Conservation (phyloP, 2,797 vertebrate genomes). For the Simalia tracyae region DNA sequence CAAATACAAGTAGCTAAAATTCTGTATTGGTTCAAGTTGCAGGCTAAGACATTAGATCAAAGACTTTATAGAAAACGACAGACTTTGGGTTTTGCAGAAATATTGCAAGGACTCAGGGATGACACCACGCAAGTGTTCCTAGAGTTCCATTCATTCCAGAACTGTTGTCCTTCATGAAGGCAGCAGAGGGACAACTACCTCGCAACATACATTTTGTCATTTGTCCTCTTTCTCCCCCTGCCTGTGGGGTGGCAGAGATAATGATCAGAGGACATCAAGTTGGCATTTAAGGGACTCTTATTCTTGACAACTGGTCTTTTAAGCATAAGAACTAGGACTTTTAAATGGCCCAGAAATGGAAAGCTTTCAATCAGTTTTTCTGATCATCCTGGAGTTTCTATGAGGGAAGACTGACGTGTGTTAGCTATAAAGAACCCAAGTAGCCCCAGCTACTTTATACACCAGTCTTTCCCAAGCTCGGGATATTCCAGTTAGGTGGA, state of each 20-base stretch:
- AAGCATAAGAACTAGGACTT: not conserved
- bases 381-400: not conserved
- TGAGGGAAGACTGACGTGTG: not conserved
- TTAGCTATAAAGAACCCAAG: not conserved
- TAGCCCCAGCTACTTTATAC: not conserved
- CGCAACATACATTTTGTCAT: not conserved
- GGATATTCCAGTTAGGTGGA: not conserved
- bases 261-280: not conserved
- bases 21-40: not conserved
- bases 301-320: not conserved
- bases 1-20: not conserved
- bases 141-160: not conserved
- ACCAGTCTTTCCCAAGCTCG: not conserved
- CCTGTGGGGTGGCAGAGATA: not conserved
- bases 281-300: not conserved
- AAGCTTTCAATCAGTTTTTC: not conserved
- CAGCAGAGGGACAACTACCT: not conserved
- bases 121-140: not conserved
- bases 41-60: not conserved
- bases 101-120: not conserved
- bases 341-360: not conserved
- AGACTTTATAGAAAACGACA: not conserved
- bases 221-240: not conserved
- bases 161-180: not conserved
- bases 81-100: not conserved